A percentile compares a stretch with the other conserved stretches of the same genome.
phyloP scores from a whole-genome alignment of 2,888 invertebrate species.

The Augochlorella aurata region DNA sequence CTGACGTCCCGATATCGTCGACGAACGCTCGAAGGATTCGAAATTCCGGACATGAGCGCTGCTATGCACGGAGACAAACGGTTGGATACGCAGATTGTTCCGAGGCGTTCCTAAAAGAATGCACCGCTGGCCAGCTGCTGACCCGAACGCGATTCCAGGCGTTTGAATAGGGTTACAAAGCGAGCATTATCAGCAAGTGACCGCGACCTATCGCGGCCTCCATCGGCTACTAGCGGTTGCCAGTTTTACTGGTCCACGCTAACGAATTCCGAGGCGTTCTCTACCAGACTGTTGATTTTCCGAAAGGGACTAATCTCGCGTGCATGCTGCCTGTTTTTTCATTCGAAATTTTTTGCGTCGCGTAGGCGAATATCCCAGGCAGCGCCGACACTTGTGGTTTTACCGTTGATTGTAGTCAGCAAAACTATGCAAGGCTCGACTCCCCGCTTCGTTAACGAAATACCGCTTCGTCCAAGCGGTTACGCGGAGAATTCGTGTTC shows the following conservation, averaged over 20 bases:
- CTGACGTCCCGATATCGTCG: conserved; percentile 58
- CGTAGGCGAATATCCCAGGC: not conserved
- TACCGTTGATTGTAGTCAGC: not conserved
- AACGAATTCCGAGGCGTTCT: not conserved
- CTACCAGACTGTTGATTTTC: conserved; percentile 10
- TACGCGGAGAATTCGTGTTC: conserved; percentile 13
- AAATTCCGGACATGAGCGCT: conserved; percentile 55
- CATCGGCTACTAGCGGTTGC: not conserved
- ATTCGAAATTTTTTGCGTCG: not conserved
- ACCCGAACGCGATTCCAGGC: conserved; percentile 11
- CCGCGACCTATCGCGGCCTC: not conserved
- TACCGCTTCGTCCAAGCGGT: not conserved
- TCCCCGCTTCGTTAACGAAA: not conserved
- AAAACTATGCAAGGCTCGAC: not conserved
- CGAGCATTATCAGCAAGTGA: conserved; percentile 20
- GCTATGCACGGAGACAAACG: conserved; percentile 57
- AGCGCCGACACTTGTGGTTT: not conserved
- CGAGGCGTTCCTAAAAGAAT: conserved; percentile 32
- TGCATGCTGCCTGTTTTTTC: not conserved
- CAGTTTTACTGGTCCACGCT: conserved; percentile 15
- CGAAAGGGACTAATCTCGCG: conserved; percentile 23
- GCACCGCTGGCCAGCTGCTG: conserved; percentile 15
- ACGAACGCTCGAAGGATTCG: conserved; percentile 49
- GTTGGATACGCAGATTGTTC: conserved; percentile 50
- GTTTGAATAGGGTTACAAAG: conserved; percentile 24